Evolutionary conservation across 2,888 invertebrate species (phyloP).

Genomic region (Sarcophaga caerulescens): DNA sequence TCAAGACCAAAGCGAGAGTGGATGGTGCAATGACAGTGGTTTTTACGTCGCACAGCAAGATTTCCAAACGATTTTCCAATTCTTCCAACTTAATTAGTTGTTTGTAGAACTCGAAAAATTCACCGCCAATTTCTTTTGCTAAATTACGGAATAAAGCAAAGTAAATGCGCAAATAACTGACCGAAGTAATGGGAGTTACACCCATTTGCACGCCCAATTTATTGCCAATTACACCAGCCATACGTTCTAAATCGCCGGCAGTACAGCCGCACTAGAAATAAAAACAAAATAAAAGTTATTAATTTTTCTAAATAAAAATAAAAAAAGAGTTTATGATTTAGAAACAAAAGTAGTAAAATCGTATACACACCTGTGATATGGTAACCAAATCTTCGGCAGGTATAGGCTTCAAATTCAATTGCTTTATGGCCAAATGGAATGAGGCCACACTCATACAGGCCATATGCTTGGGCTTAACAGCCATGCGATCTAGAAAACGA

Average conservation of each 20-base stretch:
- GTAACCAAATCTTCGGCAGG: conserved; percentile 86
- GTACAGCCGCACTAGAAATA: conserved; percentile 88
- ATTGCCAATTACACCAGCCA: conserved; percentile 90
- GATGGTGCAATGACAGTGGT: conserved; percentile 89
- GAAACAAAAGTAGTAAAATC: background rate
- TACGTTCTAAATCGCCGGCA: conserved; percentile 91
- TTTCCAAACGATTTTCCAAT: conserved; percentile 87
- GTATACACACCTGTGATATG: conserved; percentile 80
- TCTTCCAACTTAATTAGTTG: conserved; percentile 84
- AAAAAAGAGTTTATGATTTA: background rate
- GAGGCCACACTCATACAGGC: conserved; percentile 93
- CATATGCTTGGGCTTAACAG: conserved; percentile 90
- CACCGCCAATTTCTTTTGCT: conserved; percentile 82
- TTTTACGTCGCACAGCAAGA: conserved; percentile 88
- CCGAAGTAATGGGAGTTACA: conserved; percentile 84
- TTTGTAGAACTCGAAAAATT: conserved; percentile 82
- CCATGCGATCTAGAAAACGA: conserved; percentile 91
- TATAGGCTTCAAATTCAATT: conserved; percentile 83
- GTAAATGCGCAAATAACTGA: conserved; percentile 87
- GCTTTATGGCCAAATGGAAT: conserved; percentile 90
- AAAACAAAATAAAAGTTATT: conserved; percentile 1
- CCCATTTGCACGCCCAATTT: conserved; percentile 87
- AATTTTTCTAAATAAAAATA: background rate
- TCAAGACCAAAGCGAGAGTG: conserved; percentile 89
- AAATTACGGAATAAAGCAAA: conserved; percentile 84